These are phyloP conservation scores for Stichopus chloronotus DNA, from an alignment of 35 echinoderm and acorn worm genomes.

Conservation along the genomic window DNA sequence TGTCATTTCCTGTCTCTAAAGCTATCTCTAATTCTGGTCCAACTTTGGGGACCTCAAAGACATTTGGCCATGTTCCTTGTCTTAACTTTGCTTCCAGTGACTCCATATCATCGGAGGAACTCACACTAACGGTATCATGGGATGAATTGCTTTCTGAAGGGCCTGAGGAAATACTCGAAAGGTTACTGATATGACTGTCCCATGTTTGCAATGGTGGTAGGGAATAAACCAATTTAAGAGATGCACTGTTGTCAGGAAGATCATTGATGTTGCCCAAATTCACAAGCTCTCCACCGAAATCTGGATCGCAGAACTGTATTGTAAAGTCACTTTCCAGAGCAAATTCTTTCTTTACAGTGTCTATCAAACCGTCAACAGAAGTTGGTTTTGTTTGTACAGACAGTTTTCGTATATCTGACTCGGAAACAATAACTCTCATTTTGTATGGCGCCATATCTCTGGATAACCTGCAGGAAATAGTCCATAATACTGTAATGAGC, in stretches of 20 bases:
- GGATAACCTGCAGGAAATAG: neutral
- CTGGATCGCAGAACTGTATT: constrained; percentile 24
- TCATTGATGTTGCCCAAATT: constrained; percentile 16
- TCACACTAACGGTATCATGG: constrained; percentile 50
- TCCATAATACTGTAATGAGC: neutral
- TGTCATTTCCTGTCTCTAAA: neutral
- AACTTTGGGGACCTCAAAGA: neutral
- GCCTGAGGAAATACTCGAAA: neutral
- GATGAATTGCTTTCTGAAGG: neutral
- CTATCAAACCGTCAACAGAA: neutral
- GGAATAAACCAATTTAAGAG: neutral
- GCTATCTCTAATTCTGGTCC: constrained; percentile 17
- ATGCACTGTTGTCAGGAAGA: neutral
- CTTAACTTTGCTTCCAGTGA: constrained; percentile 30
- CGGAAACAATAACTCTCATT: constrained; percentile 23
- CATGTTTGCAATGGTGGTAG: neutral
- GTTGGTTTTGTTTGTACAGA: neutral
- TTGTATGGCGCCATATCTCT: neutral
- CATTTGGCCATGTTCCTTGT: constrained; percentile 34
- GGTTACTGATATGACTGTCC: neutral
- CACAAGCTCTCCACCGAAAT: constrained; percentile 26
- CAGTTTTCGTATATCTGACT: neutral
- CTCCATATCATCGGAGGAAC: constrained; percentile 19
- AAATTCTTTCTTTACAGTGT: neutral
- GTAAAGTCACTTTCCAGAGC: neutral